phyloP scores from a whole-genome alignment of 35 echinoderm and acorn worm species.

The Apostichopus parvimensis region DNA sequence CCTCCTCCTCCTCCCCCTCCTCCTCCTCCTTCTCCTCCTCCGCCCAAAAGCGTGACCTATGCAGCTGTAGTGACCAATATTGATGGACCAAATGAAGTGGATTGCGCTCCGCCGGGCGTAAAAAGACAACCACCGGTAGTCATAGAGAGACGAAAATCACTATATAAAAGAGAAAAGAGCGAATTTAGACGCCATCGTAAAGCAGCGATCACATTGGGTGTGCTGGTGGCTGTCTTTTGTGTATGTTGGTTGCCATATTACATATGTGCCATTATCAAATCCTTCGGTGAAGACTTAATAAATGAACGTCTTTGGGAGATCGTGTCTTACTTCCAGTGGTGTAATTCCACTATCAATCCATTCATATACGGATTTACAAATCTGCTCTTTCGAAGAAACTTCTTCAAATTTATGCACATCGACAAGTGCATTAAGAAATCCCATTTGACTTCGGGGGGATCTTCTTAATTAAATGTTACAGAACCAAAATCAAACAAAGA shows the following conservation, averaged over 20 bases:
- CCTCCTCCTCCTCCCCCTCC: neutral
- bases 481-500: too few species aligned
- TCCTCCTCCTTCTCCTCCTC: too few species aligned
- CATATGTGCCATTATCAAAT: conserved; percentile 4
- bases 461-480: too few species aligned
- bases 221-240: conserved; percentile 33
- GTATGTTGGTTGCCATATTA: conserved; percentile 55
- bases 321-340: conserved; percentile 52
- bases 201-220: conserved; percentile 50
- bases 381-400: conserved; percentile 46
- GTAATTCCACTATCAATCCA: conserved; percentile 52
- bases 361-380: conserved; percentile 57
- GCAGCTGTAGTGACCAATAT: neutral
- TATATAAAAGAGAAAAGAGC: neutral
- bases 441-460: too few species aligned
- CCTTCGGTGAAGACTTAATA: conserved; percentile 6
- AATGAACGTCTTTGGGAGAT: conserved; percentile 24
- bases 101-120: neutral
- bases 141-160: neutral
- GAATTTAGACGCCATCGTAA: conserved; percentile 43
- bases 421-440: neutral
- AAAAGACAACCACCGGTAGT: neutral
- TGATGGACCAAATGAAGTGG: neutral
- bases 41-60: conserved; percentile 12
- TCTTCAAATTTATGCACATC: conserved; percentile 28